Evolutionary conservation across 2,888 invertebrate genomes (phyloP), one percentile per base, ranked within the genome.

Genomic region (Drosophila niveifrons): DNA sequence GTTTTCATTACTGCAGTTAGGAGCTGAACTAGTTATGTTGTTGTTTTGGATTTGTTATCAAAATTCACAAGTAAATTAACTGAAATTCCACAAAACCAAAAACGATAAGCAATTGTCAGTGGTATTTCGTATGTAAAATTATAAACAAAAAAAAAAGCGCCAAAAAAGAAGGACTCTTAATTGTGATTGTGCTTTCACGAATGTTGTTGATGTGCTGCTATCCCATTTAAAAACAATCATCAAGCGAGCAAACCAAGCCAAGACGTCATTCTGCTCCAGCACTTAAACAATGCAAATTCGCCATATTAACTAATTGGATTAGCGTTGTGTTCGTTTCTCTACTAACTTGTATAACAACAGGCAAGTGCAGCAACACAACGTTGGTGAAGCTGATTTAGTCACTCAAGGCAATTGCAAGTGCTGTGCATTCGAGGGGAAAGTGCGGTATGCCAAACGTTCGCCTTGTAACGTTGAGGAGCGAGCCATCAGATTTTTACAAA

Each of bases 221-320:
- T 50, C 41, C 9, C 43, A 58, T 11, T 18, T 47, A 6, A 34
- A 57, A 51, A 36, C 9, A 53, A 50, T 47, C 31, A 36, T 7
- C 28, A 52, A 46, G 23, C 15, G 11, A 23, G 6, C 23, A 23
- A 23, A 23, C 23, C 41, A 23, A 44, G 31, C 36, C 23, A 23
- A 29, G 13, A 28, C 34, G 43, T 18, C 13, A 31, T 9, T 18
- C 31, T 23, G 34, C 34, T 44, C 34, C 10, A 59, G 7, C 23
- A 44, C 23, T 13, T 57, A 18, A 66, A 31, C 69, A 69, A 79
- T 76, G 69, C 72, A 58, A 78, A 57, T 70, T 48, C 48, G 50
- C 52, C 46, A 73, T 68, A 41, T 48, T 41, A 2, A 41, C 51
- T 82, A 82, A 82, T 82, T 82, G 52, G 82, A 82, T 82, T 85